Evolutionary conservation across 2,113 vertebrate genomes (phyloP), one percentile per base, ranked within the genome.

Genomic region (Cairina moschata): DNA sequence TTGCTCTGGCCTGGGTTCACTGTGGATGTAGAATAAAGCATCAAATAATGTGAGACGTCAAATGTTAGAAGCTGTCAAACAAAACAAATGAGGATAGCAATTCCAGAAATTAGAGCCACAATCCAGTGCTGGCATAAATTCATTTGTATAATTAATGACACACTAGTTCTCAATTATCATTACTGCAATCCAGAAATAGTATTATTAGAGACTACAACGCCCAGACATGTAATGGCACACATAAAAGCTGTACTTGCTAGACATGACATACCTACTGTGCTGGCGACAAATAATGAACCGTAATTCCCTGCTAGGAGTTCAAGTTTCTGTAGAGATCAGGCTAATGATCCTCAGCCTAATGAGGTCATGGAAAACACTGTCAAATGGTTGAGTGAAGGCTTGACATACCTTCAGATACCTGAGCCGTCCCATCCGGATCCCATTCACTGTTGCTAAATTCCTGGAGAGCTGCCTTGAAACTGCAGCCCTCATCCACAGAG

Each of bases 141-240:
- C 28, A 1, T 93, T 89, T 92, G 91, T 95, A 88, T 95, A 95
- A 97, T 95, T 95, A 95, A 96, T 96, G 94, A 95, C 96, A 97
- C 73, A 31, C 77, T 82, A 65, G 77, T 26, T 95, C 96, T 95
- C 93, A 95, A 76, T 95, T 95, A 93, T 79, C 86, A 91, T 84
- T 8, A 2, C 83, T 89, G 86, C 83, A 82, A 72, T 95, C 92
- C 96, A 95, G 93, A 93, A 96, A 95, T 91, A 93, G 83, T 14
- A 0, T 78, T 72, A 91, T 93, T 86, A 92, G 83, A 95, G 89
- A 31, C 88, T 92, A 20, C 7, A 15, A 34, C 25, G 1, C 86
- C 63, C 86, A 88, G 95, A 22, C 94, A 52, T 96, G 94, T 93
- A 83, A 86, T 83, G 86, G 88, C 52, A 7, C 17, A 32, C 9